Percentiles rank a stretch among this genome's conserved stretches.
These are phyloP conservation scores for Brachirus orientalis DNA, from an alignment of 2,113 vertebrate species.

Conservation along the genomic window DNA sequence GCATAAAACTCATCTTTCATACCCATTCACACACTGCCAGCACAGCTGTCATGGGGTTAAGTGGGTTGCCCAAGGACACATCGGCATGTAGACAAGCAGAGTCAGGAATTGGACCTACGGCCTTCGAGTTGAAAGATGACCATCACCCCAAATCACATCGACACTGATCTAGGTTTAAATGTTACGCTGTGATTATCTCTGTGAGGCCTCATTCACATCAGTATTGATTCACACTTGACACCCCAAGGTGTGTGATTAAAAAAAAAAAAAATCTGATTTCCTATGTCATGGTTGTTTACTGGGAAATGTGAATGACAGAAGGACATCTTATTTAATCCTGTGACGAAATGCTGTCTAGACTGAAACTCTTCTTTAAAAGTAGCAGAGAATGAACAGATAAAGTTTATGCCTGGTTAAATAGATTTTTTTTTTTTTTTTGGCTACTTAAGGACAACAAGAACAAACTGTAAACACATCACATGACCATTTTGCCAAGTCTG, in stretches of 20 bases:
- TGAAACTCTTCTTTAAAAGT: neutral
- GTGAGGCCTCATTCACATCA: constrained; percentile 8
- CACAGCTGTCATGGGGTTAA: too few relatives aligned
- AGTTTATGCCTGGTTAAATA: neutral
- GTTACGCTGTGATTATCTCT: constrained; percentile 1
- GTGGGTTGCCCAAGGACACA: too few relatives aligned
- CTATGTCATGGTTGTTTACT: constrained; percentile 9
- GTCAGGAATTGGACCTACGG: too few relatives aligned
- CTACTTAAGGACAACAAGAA: neutral
- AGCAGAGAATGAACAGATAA: constrained; percentile 2
- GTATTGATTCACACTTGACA: constrained; percentile 2
- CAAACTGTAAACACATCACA: neutral
- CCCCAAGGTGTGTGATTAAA: constrained; percentile 13
- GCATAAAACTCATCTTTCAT: too few relatives aligned
- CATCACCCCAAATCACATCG: too few relatives aligned
- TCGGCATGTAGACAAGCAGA: too few relatives aligned
- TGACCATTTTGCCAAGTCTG: neutral
- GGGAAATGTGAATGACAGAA: constrained; percentile 23
- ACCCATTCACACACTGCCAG: too few relatives aligned
- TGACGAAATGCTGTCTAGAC: constrained; percentile 51
- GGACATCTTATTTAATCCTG: constrained; percentile 21
- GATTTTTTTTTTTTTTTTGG: neutral
- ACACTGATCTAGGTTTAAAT: constrained; percentile 8
- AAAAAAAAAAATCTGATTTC: constrained; percentile 14
- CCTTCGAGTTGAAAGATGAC: too few relatives aligned